These are phyloP conservation scores for Callithrix jacchus DNA, from an alignment of 2,113 vertebrate species.

Conservation along the genomic window DNA sequence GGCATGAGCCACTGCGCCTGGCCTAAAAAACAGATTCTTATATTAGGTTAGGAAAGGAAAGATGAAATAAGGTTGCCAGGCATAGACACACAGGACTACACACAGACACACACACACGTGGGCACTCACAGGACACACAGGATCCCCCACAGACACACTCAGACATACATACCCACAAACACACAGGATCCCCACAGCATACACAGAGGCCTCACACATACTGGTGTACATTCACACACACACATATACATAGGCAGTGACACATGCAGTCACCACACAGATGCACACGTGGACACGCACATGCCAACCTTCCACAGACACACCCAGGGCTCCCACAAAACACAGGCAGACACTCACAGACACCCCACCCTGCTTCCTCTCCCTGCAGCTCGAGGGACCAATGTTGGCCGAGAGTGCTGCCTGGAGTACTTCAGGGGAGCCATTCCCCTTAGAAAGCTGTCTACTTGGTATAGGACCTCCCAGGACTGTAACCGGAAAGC, in stretches of 20 bases:
- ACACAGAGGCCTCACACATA: not conserved
- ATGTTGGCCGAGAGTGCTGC: conserved; percentile 61
- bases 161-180: too few relatives aligned
- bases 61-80: not conserved
- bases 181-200: too few relatives aligned
- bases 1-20: too few relatives aligned
- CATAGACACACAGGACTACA: not conserved
- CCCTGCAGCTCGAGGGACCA: conserved; percentile 37
- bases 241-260: not conserved
- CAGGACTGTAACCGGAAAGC: not conserved
- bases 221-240: not conserved
- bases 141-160: not conserved
- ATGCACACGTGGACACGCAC: not conserved
- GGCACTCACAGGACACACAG: not conserved
- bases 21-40: not conserved
- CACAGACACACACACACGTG: not conserved
- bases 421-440: not conserved
- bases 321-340: not conserved
- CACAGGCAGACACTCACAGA: not conserved
- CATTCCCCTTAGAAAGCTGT: not conserved
- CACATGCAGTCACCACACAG: not conserved
- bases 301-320: too few relatives aligned
- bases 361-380: not conserved
- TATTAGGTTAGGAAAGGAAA: not conserved
- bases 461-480: not conserved